These are phyloP conservation scores for Pristionchus japonicus DNA, from an alignment of 2,888 invertebrate species.

Conservation along the genomic window DNA sequence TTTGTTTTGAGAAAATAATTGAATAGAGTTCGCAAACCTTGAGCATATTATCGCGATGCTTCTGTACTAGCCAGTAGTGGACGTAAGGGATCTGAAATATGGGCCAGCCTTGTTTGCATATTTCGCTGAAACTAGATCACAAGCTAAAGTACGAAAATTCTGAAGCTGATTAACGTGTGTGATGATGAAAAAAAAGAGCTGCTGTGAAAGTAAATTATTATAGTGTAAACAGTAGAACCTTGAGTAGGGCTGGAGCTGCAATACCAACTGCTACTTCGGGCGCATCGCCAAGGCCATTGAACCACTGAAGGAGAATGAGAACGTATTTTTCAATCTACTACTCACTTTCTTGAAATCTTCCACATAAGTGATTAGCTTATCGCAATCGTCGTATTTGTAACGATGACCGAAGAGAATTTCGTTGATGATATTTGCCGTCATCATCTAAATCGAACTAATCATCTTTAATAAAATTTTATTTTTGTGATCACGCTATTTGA, in stretches of 20 bases:
- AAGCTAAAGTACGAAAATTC: no score
- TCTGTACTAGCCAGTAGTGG: no score
- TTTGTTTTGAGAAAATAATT: background rate
- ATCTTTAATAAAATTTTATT: no score
- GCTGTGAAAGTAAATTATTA: no score
- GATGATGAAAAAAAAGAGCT: no score
- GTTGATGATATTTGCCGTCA: constrained; percentile 32
- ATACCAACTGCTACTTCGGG: background rate
- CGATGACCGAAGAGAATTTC: constrained; percentile 37
- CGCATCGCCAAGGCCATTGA: background rate
- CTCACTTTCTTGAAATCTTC: background rate
- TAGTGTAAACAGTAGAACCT: background rate
- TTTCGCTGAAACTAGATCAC: no score
- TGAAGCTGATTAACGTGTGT: no score
- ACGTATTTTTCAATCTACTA: background rate
- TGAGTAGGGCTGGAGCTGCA: background rate
- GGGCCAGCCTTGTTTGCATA: no score
- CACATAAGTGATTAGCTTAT: background rate
- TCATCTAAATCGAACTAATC: constrained; percentile 9
- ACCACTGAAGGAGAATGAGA: background rate
- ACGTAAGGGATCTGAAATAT: no score
- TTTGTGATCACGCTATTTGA: no score
- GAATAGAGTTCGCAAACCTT: no score
- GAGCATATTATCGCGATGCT: background rate
- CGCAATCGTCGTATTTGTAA: constrained; percentile 29